Evolutionary conservation across 2,888 invertebrate species (phyloP).

Genomic region (Orthosia incerta): DNA sequence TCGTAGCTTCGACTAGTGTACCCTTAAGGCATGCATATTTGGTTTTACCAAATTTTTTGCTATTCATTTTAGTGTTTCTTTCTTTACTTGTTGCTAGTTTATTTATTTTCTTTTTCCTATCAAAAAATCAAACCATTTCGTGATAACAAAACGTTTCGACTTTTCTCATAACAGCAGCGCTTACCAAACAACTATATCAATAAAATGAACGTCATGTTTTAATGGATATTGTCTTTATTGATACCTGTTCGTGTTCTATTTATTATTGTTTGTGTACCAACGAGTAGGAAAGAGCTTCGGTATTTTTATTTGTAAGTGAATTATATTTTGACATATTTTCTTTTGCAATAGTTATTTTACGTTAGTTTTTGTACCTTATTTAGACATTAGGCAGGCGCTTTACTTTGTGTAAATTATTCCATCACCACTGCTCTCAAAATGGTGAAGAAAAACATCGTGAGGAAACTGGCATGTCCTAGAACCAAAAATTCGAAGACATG

Average conservation of each 20-base stretch:
- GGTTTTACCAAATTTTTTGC: not conserved
- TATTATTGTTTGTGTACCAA: constrained; percentile 27
- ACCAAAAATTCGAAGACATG: too few relatives aligned
- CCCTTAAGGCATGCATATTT: too few relatives aligned
- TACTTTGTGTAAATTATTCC: too few relatives aligned
- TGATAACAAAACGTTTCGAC: constrained; percentile 19
- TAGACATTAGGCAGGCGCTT: too few relatives aligned
- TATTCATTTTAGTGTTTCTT: not conserved
- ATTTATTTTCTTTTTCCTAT: constrained; percentile 1
- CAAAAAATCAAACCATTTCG: constrained; percentile 10
- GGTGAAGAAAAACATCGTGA: too few relatives aligned
- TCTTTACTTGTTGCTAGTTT: constrained; percentile 3
- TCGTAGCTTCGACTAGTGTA: too few relatives aligned
- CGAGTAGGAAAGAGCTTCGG: not conserved
- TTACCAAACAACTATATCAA: constrained; percentile 30
- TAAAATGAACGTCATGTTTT: constrained; percentile 37
- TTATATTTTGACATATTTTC: not conserved
- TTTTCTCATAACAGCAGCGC: constrained; percentile 19
- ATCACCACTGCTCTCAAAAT: too few relatives aligned
- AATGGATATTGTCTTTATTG: constrained; percentile 42
- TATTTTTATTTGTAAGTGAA: not conserved
- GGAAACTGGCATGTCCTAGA: too few relatives aligned
- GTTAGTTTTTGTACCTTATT: not conserved
- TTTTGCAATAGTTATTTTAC: not conserved
- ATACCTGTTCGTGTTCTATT: constrained; percentile 24